A percentile compares a stretch with the other conserved stretches of the same genome.
These are phyloP conservation scores for Erethizon dorsatum DNA, from an alignment of 2,797 vertebrate species.

Conservation along the genomic window DNA sequence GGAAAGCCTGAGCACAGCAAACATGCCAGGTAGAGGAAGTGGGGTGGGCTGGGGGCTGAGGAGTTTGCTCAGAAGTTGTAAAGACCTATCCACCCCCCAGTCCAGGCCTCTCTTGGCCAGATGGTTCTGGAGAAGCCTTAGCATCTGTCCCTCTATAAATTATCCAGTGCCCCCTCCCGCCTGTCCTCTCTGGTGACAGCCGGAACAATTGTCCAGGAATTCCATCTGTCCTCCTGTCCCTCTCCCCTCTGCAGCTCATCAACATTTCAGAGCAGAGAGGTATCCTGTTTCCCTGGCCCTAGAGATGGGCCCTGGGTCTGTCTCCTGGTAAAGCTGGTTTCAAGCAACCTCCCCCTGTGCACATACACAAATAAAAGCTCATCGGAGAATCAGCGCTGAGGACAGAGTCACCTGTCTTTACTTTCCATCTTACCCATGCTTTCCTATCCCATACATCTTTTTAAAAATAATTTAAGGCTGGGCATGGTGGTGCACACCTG, in stretches of 20 bases:
- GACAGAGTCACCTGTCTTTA: background rate
- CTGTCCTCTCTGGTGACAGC: conserved; percentile 88
- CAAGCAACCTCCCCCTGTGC: background rate
- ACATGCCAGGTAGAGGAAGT: conserved; percentile 23
- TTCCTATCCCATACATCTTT: background rate
- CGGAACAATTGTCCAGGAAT: conserved; percentile 91
- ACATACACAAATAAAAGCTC: conserved; percentile 58
- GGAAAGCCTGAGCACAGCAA: conserved; percentile 39
- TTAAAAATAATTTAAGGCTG: background rate
- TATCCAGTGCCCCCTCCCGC: conserved; percentile 87
- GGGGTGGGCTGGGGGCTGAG: background rate
- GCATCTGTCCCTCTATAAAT: conserved; percentile 90
- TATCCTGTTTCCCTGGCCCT: conserved; percentile 88
- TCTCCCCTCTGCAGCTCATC: conserved; percentile 88
- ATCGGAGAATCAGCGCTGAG: background rate
- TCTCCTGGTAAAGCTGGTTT: conserved; percentile 25
- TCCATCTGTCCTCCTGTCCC: conserved; percentile 90
- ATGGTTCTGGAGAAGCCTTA: conserved; percentile 89
- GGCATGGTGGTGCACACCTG: background rate
- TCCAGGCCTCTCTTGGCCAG: conserved; percentile 81
- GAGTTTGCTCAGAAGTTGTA: conserved; percentile 54
- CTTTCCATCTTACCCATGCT: background rate
- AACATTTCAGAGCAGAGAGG: conserved; percentile 90
- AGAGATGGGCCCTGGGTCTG: background rate
- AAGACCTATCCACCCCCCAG: conserved; percentile 41